These are phyloP conservation scores for Sphyrna mokarran DNA, from an alignment of 2,113 vertebrate genomes.

Conservation along the genomic window DNA sequence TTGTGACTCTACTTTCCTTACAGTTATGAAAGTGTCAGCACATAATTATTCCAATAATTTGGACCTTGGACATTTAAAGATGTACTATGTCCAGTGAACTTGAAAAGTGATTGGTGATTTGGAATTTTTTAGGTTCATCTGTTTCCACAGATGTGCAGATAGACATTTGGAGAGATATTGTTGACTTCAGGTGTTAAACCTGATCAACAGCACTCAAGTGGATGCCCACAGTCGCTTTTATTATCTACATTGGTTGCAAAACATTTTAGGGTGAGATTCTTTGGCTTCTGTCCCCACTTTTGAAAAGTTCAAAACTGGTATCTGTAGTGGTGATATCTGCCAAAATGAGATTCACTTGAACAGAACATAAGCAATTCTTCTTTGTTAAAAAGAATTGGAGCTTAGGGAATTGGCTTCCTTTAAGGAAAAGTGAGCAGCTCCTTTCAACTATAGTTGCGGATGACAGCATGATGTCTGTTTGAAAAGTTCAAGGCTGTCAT, in stretches of 20 bases:
- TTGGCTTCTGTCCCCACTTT: no score
- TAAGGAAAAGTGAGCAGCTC: neutral
- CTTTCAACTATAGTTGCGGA: constrained; percentile 47
- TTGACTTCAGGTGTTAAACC: neutral
- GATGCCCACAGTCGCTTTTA: neutral
- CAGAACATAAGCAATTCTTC: neutral
- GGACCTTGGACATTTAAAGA: neutral
- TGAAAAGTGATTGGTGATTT: neutral
- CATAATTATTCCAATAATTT: neutral
- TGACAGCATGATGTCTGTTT: constrained; percentile 63
- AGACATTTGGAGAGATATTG: neutral
- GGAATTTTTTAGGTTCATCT: neutral
- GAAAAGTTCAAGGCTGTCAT: constrained; percentile 97
- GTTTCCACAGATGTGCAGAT: neutral
- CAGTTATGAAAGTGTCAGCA: neutral
- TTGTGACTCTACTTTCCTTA: neutral
- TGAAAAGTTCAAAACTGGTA: neutral
- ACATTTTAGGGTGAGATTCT: no score
- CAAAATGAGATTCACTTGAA: neutral
- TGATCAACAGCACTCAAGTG: neutral
- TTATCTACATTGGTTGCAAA: neutral
- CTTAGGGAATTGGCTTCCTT: neutral
- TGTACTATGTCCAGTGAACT: neutral
- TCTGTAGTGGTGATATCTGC: neutral
- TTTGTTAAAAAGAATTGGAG: neutral